Conservation (phyloP, 2,113 vertebrate species). For the Xenus cinereus region DNA sequence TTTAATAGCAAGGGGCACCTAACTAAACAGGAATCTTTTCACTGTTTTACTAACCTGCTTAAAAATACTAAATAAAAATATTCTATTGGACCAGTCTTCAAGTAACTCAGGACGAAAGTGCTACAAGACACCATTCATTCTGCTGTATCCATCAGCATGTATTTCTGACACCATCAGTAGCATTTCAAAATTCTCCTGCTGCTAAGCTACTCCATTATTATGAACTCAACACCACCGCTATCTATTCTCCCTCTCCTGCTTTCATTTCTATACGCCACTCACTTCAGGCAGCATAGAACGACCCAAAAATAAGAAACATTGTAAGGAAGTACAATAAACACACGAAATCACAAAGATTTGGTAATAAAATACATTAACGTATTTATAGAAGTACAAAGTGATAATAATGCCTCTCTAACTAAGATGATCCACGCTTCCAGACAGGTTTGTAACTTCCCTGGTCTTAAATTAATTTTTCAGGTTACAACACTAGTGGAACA, state of each 20-base stretch:
- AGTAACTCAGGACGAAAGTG: not conserved
- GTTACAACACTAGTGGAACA: not conserved
- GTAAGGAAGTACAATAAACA: not conserved
- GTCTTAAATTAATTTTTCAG: not conserved
- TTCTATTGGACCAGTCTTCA: not conserved
- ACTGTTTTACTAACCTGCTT: not conserved
- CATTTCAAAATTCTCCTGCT: not conserved
- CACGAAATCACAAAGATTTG: not conserved
- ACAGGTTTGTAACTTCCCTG: not conserved
- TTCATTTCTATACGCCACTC: not conserved
- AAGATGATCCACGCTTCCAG: not conserved
- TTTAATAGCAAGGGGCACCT: not conserved
- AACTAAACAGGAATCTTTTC: not conserved
- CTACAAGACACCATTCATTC: not conserved
- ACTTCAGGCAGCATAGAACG: not conserved
- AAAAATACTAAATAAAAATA: not conserved
- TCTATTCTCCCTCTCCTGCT: not conserved
- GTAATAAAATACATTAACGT: not conserved
- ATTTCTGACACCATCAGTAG: not conserved
- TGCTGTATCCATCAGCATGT: not conserved
- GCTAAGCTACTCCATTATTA: not conserved
- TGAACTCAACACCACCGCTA: not conserved
- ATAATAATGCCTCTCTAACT: not conserved
- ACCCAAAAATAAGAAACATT: not conserved
- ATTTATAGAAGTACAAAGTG: not conserved